Evolutionary conservation across 2,888 invertebrate species (phyloP).

Genomic region (Acanthoscelides obtectus): DNA sequence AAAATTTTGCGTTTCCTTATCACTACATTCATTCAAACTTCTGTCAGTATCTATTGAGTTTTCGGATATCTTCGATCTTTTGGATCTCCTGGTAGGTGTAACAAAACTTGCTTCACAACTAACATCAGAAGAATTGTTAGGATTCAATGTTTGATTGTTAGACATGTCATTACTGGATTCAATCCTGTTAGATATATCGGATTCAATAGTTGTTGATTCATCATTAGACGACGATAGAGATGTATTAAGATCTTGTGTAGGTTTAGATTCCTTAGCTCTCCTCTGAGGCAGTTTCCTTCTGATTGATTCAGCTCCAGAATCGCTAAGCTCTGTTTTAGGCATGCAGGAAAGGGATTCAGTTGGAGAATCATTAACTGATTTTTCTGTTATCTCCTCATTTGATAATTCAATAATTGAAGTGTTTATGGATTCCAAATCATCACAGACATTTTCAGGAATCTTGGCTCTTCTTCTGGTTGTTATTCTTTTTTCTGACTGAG

Average conservation of each 20-base stretch:
- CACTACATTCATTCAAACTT: too few species aligned
- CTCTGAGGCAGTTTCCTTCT: not conserved
- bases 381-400: too few species aligned
- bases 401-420: too few species aligned
- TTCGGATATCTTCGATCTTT: not conserved
- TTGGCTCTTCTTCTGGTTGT: constrained; percentile 4
- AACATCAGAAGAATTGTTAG: not conserved
- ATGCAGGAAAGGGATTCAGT: not conserved
- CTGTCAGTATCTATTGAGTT: not conserved
- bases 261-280: not conserved
- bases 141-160: not conserved
- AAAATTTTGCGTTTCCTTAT: not conserved
- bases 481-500: not conserved
- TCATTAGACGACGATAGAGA: not conserved
- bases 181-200: not conserved
- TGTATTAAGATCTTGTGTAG: not conserved
- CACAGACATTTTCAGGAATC: not conserved
- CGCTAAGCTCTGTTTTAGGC: not conserved
- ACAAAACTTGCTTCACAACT: not conserved
- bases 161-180: not conserved
- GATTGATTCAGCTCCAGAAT: not conserved
- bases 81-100: not conserved
- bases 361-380: too few species aligned
- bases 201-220: not conserved
- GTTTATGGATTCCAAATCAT: not conserved